These are phyloP conservation scores for Perca fluviatilis DNA, from an alignment of 2,113 vertebrate species.

Conservation along the genomic window DNA sequence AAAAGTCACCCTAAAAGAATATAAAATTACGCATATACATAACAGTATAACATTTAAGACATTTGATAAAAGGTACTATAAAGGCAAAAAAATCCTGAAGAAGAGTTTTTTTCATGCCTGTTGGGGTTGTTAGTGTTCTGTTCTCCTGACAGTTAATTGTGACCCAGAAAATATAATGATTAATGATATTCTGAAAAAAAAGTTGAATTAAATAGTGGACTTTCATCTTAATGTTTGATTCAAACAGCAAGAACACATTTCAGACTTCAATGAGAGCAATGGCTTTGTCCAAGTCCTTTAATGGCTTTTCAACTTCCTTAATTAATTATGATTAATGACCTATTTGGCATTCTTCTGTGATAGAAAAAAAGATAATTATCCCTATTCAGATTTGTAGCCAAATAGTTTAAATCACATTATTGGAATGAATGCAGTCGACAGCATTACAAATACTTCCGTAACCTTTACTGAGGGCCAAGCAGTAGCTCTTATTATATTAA, in stretches of 20 bases:
- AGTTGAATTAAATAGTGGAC: constrained; percentile 26
- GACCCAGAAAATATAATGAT: constrained; percentile 22
- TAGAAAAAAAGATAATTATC: constrained; percentile 48
- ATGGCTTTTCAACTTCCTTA: constrained; percentile 46
- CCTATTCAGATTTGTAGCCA: constrained; percentile 38
- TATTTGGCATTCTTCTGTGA: constrained; percentile 46
- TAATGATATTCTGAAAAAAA: not conserved
- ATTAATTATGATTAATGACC: constrained; percentile 65
- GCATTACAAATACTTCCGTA: constrained; percentile 55
- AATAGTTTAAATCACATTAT: constrained; percentile 51
- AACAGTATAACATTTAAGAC: too few relatives aligned
- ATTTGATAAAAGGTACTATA: too few relatives aligned
- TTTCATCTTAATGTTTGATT: constrained; percentile 35
- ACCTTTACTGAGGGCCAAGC: constrained; percentile 39
- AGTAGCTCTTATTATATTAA: constrained; percentile 60
- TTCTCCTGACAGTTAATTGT: constrained; percentile 21
- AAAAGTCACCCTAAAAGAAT: too few relatives aligned
- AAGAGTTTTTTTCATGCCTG: constrained; percentile 27
- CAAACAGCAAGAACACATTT: constrained; percentile 33
- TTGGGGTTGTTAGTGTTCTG: constrained; percentile 15
- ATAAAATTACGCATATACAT: too few relatives aligned
- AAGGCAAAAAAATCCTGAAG: too few relatives aligned
- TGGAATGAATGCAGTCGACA: constrained; percentile 31
- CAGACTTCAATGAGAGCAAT: constrained; percentile 35
- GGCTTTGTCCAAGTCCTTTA: constrained; percentile 35